Conservation (phyloP, 2,888 invertebrate genomes). For the Pristionchus arcanus region DNA sequence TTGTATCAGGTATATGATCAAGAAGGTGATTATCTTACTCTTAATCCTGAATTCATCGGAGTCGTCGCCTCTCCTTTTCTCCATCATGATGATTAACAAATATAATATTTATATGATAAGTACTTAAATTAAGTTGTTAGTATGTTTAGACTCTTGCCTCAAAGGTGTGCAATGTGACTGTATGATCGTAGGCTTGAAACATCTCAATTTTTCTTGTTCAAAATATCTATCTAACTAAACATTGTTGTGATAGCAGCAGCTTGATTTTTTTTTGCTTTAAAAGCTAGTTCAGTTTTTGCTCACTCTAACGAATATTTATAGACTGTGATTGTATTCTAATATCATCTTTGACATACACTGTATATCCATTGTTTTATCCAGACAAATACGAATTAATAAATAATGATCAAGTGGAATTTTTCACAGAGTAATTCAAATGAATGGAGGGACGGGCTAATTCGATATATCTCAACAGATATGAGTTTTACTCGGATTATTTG, state of each 20-base stretch:
- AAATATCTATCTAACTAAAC: not conserved
- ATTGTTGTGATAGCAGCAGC: not conserved
- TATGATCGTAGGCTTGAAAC: not conserved
- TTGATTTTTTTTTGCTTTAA: not conserved
- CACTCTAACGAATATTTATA: not conserved
- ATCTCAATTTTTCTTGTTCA: not conserved
- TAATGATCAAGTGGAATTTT: not conserved
- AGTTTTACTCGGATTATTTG: constrained; percentile 17
- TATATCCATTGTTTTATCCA: not conserved
- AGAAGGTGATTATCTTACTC: not conserved
- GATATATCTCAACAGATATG: constrained; percentile 7
- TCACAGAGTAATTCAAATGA: not conserved
- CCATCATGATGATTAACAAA: not conserved
- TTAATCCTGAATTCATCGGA: not conserved
- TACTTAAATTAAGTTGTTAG: not conserved
- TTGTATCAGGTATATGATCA: not conserved
- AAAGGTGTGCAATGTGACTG: not conserved
- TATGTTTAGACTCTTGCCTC: not conserved
- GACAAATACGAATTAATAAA: not conserved
- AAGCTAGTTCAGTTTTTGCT: not conserved
- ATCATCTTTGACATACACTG: not conserved
- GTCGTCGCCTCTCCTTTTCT: not conserved
- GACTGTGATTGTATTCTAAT: constrained; percentile 1
- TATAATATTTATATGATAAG: not conserved
- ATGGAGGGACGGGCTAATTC: not conserved